phyloP scores from a whole-genome alignment of 1,140 invertebrate species.

The Caenorhabditis remanei region DNA sequence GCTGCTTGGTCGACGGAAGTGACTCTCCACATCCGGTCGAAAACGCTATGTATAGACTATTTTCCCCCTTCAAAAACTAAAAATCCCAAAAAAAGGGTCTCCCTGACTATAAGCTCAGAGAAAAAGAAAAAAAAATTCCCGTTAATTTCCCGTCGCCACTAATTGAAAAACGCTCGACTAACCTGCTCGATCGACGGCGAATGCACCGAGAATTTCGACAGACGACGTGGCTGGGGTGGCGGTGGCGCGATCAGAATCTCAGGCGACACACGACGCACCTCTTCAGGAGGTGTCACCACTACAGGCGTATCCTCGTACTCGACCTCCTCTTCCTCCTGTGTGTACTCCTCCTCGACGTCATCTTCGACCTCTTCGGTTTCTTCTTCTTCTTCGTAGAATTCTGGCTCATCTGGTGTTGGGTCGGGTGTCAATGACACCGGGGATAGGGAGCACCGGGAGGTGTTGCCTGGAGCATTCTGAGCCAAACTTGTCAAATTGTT shows the following conservation, averaged over 20 bases:
- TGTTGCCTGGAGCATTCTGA: conserved; percentile 4
- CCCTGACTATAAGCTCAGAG: too few relatives aligned
- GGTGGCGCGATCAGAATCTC: conserved; percentile 38
- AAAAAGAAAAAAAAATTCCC: too few relatives aligned
- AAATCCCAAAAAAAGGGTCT: too few relatives aligned
- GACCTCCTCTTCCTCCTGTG: neutral
- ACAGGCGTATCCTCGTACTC: neutral
- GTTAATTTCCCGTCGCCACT: too few relatives aligned
- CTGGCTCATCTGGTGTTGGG: conserved; percentile 33
- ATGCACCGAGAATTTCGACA: conserved; percentile 41
- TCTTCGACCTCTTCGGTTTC: neutral
- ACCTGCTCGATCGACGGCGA: conserved; percentile 44
- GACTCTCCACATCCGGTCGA: conserved; percentile 29
- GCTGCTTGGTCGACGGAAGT: neutral
- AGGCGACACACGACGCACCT: neutral
- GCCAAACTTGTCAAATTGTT: conserved; percentile 10
- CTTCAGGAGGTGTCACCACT: conserved; percentile 12
- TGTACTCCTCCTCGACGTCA: neutral
- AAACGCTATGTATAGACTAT: too few relatives aligned
- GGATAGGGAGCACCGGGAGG: conserved; percentile 19
- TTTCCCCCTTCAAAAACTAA: too few relatives aligned
- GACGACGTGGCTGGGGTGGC: conserved; percentile 1
- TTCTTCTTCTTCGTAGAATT: conserved; percentile 30
- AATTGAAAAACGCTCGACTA: neutral
- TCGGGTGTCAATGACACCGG: conserved; percentile 15